Evolutionary conservation across 2,888 invertebrate genomes (phyloP), one percentile per base, ranked within the genome.

Genomic region (Mythimna pallens): DNA sequence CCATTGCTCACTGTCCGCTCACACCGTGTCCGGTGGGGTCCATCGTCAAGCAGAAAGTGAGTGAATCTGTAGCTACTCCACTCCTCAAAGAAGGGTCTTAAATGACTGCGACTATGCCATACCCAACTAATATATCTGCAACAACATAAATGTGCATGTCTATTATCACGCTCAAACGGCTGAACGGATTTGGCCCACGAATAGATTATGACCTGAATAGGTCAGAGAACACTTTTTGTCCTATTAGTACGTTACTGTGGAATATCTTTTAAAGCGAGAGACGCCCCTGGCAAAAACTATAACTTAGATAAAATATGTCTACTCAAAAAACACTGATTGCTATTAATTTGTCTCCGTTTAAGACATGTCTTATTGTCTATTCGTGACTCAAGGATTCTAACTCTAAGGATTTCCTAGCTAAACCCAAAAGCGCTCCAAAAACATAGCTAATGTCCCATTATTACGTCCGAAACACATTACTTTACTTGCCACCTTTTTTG

Each of bases 391-490:
- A 12, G 36, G 36, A 36, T 9, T 36, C 36, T 36, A 36, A 9
- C 9, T 36, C 36, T 9, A 36, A 36, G 36, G 9, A 36, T 36
- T 36, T 36, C 36, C 36, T 6, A 17, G 17, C 1, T 47, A 47
- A 50, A 50, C 17, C 50, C 50, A 20, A 50, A 50, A 50, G 7
- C 7, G 50, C 20, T 20, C 50, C 25, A 25, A 66, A 75, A 69
- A 62, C 36, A 52, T 67, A 55, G 54, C 59, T 40, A 50, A 66
- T 63, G 57, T 34, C n/a, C 62, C 47, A 73, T 62, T 40, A 62
- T 67, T 63, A 52, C 0, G 8, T 47, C 22, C 36, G 3, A 62
- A 65, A 12, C 17, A 54, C 65, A 22, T 40, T 17, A 50, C 58
- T 36, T 43, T 52, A 36, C 55, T 3, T 47, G 47, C 6, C 47